A percentile compares a stretch with the other conserved stretches of the same genome.
Evolutionary conservation across 2,113 vertebrate genomes (phyloP).

Genomic region (Clarias macrocephalus): DNA sequence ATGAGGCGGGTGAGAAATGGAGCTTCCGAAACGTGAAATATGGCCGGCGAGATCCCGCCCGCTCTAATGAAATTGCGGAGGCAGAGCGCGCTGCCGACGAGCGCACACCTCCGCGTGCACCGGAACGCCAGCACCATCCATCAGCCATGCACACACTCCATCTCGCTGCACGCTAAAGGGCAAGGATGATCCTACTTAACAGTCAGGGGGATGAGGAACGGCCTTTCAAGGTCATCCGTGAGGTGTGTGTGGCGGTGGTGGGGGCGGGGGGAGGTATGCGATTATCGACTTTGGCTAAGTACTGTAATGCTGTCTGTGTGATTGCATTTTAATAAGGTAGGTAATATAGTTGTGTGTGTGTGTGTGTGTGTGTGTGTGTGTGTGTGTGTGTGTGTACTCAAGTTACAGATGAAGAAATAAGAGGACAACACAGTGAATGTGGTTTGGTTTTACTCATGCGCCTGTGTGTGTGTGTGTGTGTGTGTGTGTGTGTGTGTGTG

Average conservation of each 20-base stretch:
- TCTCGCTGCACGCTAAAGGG: constrained; percentile 43
- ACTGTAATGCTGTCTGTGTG: constrained; percentile 19
- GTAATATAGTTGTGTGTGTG: constrained; percentile 55
- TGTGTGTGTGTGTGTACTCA: constrained; percentile 51
- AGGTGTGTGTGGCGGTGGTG: constrained; percentile 11
- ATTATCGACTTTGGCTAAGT: neutral
- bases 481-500: constrained; percentile 43
- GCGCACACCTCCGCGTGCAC: constrained; percentile 44
- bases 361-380: constrained; percentile 58
- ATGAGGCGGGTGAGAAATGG: constrained; percentile 54
- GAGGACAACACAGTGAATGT: neutral
- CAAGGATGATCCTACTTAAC: constrained; percentile 58
- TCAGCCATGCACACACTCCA: constrained; percentile 48
- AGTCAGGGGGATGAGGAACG: constrained; percentile 57
- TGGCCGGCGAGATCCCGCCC: constrained; percentile 46
- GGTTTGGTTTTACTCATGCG: neutral
- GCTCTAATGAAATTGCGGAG: constrained; percentile 58
- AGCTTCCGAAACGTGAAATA: constrained; percentile 40
- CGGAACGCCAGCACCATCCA: constrained; percentile 46
- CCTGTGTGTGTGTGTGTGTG: neutral
- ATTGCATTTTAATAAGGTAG: neutral
- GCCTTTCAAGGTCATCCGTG: constrained; percentile 68
- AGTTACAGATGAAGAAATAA: constrained; percentile 4
- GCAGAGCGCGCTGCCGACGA: constrained; percentile 16
- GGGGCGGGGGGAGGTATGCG: constrained; percentile 14